Percentiles rank a stretch among this genome's conserved stretches.
Evolutionary conservation across 2,888 invertebrate genomes (phyloP).

Genomic region (Meiosimyza platycephala): DNA sequence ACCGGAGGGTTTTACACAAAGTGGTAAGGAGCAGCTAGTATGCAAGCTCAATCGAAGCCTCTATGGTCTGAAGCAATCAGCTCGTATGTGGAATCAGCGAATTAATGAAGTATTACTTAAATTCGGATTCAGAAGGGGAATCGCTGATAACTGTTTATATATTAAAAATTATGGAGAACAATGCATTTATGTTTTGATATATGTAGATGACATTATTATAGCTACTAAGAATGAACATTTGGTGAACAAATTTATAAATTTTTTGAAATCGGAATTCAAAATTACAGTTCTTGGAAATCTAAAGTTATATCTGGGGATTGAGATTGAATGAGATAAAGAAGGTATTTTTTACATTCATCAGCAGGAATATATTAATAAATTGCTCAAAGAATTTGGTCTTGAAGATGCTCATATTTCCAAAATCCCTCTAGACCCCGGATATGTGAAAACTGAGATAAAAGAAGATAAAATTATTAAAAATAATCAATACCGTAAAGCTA

Average conservation of each 20-base stretch:
- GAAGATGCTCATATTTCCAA: background rate
- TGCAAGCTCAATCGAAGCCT: background rate
- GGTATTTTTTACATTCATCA: constrained; percentile 25
- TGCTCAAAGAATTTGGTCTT: background rate
- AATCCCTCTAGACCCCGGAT: constrained; percentile 29
- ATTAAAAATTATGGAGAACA: too few relatives aligned
- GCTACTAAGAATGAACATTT: constrained; percentile 2
- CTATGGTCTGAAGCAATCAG: constrained; percentile 32
- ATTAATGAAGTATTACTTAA: constrained; percentile 32
- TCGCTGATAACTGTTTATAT: constrained; percentile 6
- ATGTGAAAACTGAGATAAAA: constrained; percentile 9
- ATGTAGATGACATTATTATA: constrained; percentile 32
- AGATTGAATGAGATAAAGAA: constrained; percentile 12
- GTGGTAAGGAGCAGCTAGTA: constrained; percentile 15
- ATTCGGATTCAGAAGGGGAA: constrained; percentile 37
- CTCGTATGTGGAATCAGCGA: constrained; percentile 30
- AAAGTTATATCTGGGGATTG: constrained; percentile 31
- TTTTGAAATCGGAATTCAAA: constrained; percentile 24
- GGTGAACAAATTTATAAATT: constrained; percentile 9
- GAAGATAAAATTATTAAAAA: background rate
- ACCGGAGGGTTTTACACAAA: constrained; percentile 23
- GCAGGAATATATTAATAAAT: background rate
- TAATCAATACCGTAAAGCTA: too few relatives aligned
- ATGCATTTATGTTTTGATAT: constrained; percentile 30
- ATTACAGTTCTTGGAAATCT: constrained; percentile 30